These are phyloP conservation scores for Papilio polytes DNA, from an alignment of 1,140 invertebrate species.

Conservation along the genomic window DNA sequence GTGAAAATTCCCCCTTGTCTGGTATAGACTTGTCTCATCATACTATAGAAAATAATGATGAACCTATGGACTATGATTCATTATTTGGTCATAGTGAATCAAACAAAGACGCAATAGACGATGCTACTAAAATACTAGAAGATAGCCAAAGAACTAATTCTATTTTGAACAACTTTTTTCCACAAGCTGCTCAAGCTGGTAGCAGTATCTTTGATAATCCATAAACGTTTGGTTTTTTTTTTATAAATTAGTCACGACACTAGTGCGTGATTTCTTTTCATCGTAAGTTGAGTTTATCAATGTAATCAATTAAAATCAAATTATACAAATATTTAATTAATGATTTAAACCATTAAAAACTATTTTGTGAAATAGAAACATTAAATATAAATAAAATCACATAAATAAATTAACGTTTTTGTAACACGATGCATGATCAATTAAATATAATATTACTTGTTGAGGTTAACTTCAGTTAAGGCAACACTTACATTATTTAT, in stretches of 20 bases:
- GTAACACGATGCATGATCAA: too few species aligned
- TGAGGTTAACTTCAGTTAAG: too few species aligned
- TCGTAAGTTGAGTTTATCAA: background rate
- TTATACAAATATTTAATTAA: background rate
- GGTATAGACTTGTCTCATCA: background rate
- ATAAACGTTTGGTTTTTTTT: constrained; percentile 34
- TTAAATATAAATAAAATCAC: background rate
- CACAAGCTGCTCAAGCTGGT: constrained; percentile 39
- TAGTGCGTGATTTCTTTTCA: constrained; percentile 3
- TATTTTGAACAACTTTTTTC: constrained; percentile 51
- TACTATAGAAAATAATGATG: constrained; percentile 37
- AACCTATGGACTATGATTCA: constrained; percentile 31
- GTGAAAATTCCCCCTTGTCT: background rate
- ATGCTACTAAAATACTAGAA: constrained; percentile 54
- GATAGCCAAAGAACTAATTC: constrained; percentile 49
- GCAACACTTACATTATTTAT: too few species aligned
- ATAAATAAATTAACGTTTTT: too few species aligned
- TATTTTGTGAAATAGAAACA: background rate
- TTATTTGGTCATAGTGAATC: constrained; percentile 42
- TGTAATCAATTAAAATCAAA: constrained; percentile 11
- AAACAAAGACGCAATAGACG: constrained; percentile 43
- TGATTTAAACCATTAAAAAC: background rate
- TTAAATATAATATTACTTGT: too few species aligned
- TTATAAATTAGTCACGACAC: background rate
- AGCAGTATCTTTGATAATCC: constrained; percentile 48